These are phyloP conservation scores for Lamellibrachia columna DNA, from an alignment of 2,888 invertebrate species.

Conservation along the genomic window DNA sequence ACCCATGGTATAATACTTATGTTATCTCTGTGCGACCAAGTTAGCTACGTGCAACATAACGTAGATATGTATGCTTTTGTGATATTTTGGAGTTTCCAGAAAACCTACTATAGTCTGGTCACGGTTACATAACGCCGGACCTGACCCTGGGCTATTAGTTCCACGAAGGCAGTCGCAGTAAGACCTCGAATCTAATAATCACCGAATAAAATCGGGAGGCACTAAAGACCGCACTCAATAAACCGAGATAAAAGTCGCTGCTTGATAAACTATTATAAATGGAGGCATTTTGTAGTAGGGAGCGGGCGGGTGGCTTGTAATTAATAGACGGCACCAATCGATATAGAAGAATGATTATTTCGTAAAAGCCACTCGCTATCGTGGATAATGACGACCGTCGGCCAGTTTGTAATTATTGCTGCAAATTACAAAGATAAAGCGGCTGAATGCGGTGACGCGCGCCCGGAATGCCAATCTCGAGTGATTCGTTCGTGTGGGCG, in stretches of 20 bases:
- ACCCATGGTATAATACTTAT: no score
- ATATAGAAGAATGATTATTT: not conserved
- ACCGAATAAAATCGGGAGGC: not conserved
- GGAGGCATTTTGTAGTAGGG: not conserved
- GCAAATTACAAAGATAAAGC: not conserved
- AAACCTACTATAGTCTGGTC: not conserved
- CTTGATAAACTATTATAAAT: not conserved
- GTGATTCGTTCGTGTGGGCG: not conserved
- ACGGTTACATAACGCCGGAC: not conserved
- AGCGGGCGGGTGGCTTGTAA: not conserved
- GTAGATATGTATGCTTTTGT: not conserved
- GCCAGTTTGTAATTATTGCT: not conserved
- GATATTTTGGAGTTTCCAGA: not conserved
- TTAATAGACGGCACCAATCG: not conserved
- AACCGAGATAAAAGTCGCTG: not conserved
- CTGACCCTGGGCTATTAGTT: not conserved
- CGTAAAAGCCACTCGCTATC: not conserved
- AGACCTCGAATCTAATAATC: not conserved
- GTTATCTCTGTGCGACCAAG: not conserved
- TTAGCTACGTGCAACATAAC: not conserved
- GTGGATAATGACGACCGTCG: not conserved
- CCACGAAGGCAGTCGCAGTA: not conserved
- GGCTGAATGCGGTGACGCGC: not conserved
- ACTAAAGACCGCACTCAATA: not conserved
- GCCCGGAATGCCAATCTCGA: not conserved